Evolutionary conservation across 2,113 vertebrate species (phyloP).

Genomic region (Oryzias woworae): DNA sequence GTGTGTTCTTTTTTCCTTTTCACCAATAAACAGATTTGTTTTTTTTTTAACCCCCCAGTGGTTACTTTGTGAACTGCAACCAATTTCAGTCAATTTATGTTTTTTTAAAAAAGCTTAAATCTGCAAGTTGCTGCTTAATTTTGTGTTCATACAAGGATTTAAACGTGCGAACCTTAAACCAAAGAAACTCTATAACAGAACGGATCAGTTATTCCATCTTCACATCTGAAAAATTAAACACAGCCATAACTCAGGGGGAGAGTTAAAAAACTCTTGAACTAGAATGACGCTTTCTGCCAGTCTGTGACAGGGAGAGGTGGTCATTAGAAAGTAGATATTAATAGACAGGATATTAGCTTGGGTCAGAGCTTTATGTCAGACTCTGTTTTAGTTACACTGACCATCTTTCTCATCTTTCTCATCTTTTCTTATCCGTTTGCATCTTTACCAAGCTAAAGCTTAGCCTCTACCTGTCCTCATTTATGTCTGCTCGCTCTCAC

Average conservation of each 20-base stretch:
- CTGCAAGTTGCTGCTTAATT: no score
- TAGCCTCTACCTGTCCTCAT: constrained; percentile 37
- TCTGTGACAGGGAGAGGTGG: constrained; percentile 50
- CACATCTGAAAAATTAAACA: constrained; percentile 49
- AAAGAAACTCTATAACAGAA: constrained; percentile 1
- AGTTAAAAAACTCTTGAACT: constrained; percentile 58
- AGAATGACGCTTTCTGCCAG: constrained; percentile 34
- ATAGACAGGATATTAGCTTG: constrained; percentile 60
- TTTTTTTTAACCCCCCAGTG: no score
- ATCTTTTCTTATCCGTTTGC: constrained; percentile 4
- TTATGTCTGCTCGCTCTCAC: constrained; percentile 13
- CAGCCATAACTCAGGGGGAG: constrained; percentile 52
- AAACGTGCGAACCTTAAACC: background rate
- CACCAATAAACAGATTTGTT: no score
- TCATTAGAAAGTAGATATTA: constrained; percentile 61
- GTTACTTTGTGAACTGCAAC: no score
- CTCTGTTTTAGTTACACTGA: constrained; percentile 39
- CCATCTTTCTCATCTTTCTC: constrained; percentile 22
- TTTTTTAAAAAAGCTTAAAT: no score
- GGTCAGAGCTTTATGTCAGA: constrained; percentile 53
- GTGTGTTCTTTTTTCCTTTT: no score
- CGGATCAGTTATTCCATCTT: constrained; percentile 23
- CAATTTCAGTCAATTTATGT: no score
- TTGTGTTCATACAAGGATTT: background rate
- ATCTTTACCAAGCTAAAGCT: constrained; percentile 10